Evolutionary conservation across 2,888 invertebrate genomes (phyloP), one percentile per base, ranked within the genome.

Genomic region (Prosapia bicincta): DNA sequence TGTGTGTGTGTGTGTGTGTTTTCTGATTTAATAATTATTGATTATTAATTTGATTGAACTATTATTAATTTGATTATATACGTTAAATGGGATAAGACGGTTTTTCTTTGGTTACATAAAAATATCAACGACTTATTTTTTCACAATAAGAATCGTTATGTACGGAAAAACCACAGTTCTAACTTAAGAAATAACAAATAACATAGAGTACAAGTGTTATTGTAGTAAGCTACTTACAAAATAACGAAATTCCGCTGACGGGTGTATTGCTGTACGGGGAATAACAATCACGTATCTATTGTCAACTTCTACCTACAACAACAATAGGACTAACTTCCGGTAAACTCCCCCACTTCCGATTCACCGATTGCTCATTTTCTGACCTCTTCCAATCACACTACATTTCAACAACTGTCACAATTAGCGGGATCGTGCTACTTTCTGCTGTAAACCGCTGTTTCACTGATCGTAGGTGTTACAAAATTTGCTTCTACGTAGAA

Each of bases 251-350:
- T 38, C 54, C 20, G 54, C 54, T 54, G 54, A 54, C 54, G 20
- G 20, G 20, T 13, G 54, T 54, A 20, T 54, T 54, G 54, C 3
- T 54, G n/a, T n/a, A n/a, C n/a, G n/a, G n/a, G 10, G 54, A 54
- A 54, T 54, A 54, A 54, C 54, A 54, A 54, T 54, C 54, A 54
- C 54, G n/a, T 3, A 15, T 3, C 67, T 67, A 67, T 67, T 67
- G 54, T 54, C n/a, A 6, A 54, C 15, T 26, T 26, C 15, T 15
- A 67, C 25, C 13, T 67, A 67, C 23, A 23, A 38, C 74, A 69
- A 74, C 74, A 74, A 74, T 74, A 71, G 74, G 69, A 38, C 30
- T 69, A 65, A 30, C 54, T 69, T 74, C 74, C 74, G 74, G 74
- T 65, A 24, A 1, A 23, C n/a, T 43, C 54, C 71, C 70, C 71